phyloP scores from a whole-genome alignment of 2,888 invertebrate species.

The Nymphalis urticae region DNA sequence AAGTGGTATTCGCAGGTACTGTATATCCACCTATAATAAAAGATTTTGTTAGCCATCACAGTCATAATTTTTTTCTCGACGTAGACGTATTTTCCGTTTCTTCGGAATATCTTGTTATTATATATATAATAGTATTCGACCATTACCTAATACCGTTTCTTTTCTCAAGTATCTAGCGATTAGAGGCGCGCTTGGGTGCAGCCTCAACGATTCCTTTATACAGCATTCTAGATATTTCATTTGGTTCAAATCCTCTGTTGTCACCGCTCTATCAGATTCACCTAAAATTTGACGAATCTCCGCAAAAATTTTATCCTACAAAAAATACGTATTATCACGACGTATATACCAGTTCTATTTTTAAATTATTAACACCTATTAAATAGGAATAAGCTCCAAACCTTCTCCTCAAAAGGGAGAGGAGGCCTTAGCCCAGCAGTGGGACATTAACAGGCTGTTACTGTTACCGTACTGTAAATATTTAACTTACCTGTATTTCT shows the following conservation, averaged over 20 bases:
- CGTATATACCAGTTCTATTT: neutral
- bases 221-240: conserved; percentile 86
- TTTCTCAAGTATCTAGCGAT: conserved; percentile 79
- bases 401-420: no score
- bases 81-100: no score
- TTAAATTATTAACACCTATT: no score
- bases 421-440: no score
- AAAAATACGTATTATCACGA: neutral
- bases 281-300: conserved; percentile 71
- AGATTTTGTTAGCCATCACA: neutral
- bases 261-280: conserved; percentile 81
- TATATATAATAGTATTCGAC: neutral
- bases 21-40: conserved; percentile 65
- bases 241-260: conserved; percentile 76
- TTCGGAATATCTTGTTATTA: no score
- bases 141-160: conserved; percentile 61
- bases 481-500: conserved; percentile 55
- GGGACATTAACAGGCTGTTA: no score
- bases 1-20: conserved; percentile 71
- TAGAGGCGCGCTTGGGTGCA: conserved; percentile 85
- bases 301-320: conserved; percentile 28
- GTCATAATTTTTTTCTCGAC: neutral
- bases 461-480: no score
- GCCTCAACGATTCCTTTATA: conserved; percentile 84
- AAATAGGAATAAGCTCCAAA: no score